Evolutionary conservation across 2,797 vertebrate genomes (phyloP).

Genomic region (Phataginus tetradactyla): DNA sequence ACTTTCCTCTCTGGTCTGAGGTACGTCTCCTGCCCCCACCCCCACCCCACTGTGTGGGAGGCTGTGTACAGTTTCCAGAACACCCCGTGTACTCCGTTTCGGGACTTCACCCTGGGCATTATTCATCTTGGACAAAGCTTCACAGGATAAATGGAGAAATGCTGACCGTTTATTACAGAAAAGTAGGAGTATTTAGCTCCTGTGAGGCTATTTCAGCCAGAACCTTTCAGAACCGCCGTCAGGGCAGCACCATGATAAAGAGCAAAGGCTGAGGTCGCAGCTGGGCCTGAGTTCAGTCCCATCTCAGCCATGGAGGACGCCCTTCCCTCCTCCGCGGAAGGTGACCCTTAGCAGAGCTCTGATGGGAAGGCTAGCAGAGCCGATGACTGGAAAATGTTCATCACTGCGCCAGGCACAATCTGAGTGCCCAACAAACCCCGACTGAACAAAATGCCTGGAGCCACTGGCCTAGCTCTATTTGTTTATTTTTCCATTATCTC

Average conservation of each 20-base stretch:
- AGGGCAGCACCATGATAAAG: background rate
- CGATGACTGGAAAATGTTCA: background rate
- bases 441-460: background rate
- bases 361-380: background rate
- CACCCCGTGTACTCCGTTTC: fast-evolving
- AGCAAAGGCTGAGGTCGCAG: background rate
- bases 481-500: background rate
- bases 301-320: fast-evolving
- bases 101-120: too few species aligned
- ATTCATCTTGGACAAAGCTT: too few species aligned
- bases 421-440: background rate
- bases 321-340: background rate
- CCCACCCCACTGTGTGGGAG: background rate
- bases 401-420: fast-evolving
- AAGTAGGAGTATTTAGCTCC: fast-evolving
- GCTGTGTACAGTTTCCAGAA: background rate
- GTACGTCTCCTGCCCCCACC: background rate
- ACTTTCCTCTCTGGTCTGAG: background rate
- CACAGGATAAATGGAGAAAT: background rate
- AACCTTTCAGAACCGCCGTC: background rate
- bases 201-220: background rate
- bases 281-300: background rate
- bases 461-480: background rate
- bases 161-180: too few species aligned
- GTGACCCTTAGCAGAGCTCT: fast-evolving